Base-by-base conservation (phyloP, 2,797 vertebrate species). In the Lagocephalus sceleratus region DNA sequence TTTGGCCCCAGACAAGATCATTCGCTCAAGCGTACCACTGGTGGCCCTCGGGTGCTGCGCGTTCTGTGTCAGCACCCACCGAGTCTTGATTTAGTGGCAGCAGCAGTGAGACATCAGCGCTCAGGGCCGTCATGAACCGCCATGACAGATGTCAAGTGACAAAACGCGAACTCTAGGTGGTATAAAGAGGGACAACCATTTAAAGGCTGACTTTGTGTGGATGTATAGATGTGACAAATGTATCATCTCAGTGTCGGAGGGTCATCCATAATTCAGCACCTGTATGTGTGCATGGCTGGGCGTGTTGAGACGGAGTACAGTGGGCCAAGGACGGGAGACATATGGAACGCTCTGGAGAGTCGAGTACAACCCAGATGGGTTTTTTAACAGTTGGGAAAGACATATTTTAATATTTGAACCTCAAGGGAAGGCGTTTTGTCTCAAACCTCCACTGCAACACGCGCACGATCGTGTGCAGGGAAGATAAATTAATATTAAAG, bases 81-180 rank as follows among this genome's bases (percentile, higher is more conserved):
- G 45, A 51, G 68, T 70, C 64, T 68, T 71, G 66, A 69, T 66
- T 73, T 60, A 45, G 69, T 78, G 78, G 73, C 73, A 59, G 71
- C 56, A 25, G 62, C 73, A 78, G 71, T 52, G 78, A 85, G 83
- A 84, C 75, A 70, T 73, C 78, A 78, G 72, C 40, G 72, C 79
- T 76, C 29, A 8, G 46, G 73, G 80, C 74, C 57, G 35, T 77
- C 76, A 63, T 73, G 63, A 83, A 6, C 76, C 73, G 52, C 74
- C 74, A 63, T 60, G 43, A 69, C 73, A 88, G 88, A 90, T 88
- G 81, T 86, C 84, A 88, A 83, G 75, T 84, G 81, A 84, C 82
- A 85, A 83, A 85, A 85, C 77, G 71, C 79, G 79, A 87, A 85
- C 83, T 80, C 67, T 58, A 63, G 73, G 73, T 66, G 51, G 73